Conservation (phyloP, 2,888 invertebrate genomes). For the Pediacus dermestoides region DNA sequence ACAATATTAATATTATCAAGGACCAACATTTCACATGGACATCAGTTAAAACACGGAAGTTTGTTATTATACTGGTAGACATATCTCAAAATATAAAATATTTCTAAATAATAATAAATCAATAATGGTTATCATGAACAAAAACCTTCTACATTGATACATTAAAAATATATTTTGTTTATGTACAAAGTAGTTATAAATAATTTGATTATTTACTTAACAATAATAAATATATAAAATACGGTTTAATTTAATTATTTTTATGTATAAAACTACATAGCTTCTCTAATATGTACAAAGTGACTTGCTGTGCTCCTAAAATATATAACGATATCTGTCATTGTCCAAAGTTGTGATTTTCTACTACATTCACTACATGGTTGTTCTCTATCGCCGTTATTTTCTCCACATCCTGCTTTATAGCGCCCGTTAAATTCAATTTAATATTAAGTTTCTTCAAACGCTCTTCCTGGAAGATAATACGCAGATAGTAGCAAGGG, state of each 20-base stretch:
- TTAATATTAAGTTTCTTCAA: slow-evolving; percentile 53
- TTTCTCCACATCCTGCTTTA: slow-evolving; percentile 23
- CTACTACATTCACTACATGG: slow-evolving; percentile 28
- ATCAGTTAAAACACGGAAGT: too few relatives aligned
- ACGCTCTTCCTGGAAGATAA: slow-evolving; percentile 69
- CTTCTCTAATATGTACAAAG: too few relatives aligned
- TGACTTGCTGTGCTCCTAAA: too few relatives aligned
- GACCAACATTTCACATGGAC: too few relatives aligned
- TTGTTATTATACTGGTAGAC: too few relatives aligned
- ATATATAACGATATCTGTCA: too few relatives aligned
- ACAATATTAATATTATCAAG: too few relatives aligned
- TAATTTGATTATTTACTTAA: neutral
- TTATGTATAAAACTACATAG: too few relatives aligned
- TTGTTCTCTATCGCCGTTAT: slow-evolving; percentile 32
- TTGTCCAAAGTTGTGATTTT: slow-evolving; percentile 21
- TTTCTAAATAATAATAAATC: slow-evolving; percentile 15
- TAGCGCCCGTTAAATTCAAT: slow-evolving; percentile 22
- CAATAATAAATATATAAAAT: slow-evolving; percentile 6
- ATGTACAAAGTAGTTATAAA: slow-evolving; percentile 1
- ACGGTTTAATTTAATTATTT: too few relatives aligned
- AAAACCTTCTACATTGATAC: slow-evolving; percentile 9
- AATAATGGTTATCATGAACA: slow-evolving; percentile 18
- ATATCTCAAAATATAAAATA: slow-evolving; percentile 10
- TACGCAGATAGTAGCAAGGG: slow-evolving; percentile 76
- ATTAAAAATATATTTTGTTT: neutral